phyloP scores from a whole-genome alignment of 1,140 invertebrate genomes.

The Diachasmimorpha longicaudata region DNA sequence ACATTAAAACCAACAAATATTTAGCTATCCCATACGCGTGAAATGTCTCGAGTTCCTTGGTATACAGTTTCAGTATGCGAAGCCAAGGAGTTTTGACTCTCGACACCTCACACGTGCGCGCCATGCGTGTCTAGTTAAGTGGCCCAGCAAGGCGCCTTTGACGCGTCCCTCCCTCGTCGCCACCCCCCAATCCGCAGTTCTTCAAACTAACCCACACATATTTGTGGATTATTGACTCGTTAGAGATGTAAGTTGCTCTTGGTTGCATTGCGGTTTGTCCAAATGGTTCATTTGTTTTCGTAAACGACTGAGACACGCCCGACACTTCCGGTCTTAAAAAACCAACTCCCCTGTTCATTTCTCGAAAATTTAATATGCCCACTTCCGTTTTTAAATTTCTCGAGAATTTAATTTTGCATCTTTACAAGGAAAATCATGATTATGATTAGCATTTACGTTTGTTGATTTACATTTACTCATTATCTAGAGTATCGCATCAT shows the following conservation, averaged over 20 bases:
- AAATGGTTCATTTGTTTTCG: slow-evolving; percentile 54
- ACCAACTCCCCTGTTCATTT: neutral
- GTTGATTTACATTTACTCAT: no score
- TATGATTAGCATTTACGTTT: no score
- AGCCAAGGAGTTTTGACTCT: slow-evolving; percentile 24
- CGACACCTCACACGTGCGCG: slow-evolving; percentile 61
- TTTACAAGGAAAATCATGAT: no score
- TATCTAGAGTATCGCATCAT: neutral
- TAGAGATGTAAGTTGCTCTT: neutral
- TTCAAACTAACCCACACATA: slow-evolving; percentile 7
- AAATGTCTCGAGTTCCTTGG: neutral
- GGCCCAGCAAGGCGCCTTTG: slow-evolving; percentile 43
- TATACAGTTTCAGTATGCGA: neutral
- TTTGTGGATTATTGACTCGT: neutral
- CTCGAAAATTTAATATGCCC: neutral
- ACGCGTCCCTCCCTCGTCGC: slow-evolving; percentile 15
- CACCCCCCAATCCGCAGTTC: slow-evolving; percentile 28
- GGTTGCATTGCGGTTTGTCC: slow-evolving; percentile 35
- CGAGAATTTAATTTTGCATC: neutral
- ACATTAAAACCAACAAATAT: neutral
- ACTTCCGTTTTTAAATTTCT: neutral
- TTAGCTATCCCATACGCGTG: neutral
- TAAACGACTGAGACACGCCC: slow-evolving; percentile 20
- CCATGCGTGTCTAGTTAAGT: slow-evolving; percentile 59
- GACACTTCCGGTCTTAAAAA: slow-evolving; percentile 44